phyloP scores from a whole-genome alignment of 2,888 invertebrate species.

The Chrysolina haemoptera region DNA sequence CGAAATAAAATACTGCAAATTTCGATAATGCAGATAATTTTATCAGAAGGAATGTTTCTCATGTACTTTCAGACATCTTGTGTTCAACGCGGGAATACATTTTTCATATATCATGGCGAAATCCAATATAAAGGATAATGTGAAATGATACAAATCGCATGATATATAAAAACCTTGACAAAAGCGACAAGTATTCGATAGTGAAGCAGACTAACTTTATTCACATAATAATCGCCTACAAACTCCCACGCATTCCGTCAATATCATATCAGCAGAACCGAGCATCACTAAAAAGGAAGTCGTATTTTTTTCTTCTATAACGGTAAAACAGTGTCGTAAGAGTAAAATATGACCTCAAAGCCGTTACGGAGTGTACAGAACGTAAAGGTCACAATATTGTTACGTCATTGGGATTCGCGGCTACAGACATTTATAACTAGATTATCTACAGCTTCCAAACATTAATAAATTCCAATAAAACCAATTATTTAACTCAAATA shows the following conservation, averaged over 20 bases:
- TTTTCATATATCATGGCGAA: not conserved
- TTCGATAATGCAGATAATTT: too few species aligned
- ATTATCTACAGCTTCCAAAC: too few species aligned
- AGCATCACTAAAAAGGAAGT: constrained; percentile 10
- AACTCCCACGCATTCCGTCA: constrained; percentile 29
- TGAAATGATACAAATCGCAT: not conserved
- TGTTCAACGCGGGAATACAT: too few species aligned
- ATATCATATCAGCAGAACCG: constrained; percentile 35
- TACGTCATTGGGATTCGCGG: too few species aligned
- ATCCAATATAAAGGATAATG: not conserved
- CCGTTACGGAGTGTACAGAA: not conserved
- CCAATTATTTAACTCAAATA: too few species aligned
- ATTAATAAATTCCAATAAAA: too few species aligned
- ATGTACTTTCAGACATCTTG: too few species aligned
- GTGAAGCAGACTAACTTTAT: constrained; percentile 25
- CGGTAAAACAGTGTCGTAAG: not conserved
- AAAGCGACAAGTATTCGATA: constrained; percentile 27
- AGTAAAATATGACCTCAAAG: not conserved
- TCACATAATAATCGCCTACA: constrained; percentile 25
- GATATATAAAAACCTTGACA: constrained; percentile 6
- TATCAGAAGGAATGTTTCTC: too few species aligned
- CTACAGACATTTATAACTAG: too few species aligned
- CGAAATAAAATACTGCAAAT: too few species aligned
- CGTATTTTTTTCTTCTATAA: constrained; percentile 26
- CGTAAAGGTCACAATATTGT: not conserved